Evolutionary conservation across 2,888 invertebrate species (phyloP).

Genomic region (Epicampocera succincta): DNA sequence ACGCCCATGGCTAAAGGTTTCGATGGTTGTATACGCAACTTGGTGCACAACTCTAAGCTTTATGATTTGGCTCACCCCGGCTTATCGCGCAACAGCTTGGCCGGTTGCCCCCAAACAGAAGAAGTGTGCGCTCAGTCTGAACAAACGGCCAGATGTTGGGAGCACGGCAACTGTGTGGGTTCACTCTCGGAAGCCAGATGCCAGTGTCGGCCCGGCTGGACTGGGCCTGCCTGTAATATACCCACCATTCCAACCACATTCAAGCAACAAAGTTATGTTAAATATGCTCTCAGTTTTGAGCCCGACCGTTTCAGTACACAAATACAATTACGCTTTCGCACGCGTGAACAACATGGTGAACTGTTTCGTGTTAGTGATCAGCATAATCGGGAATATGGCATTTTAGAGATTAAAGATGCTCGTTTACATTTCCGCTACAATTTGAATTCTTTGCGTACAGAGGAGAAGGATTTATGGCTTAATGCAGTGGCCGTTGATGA

Average conservation of each 20-base stretch:
- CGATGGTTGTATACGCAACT: slow-evolving; percentile 97
- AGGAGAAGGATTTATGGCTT: slow-evolving; percentile 94
- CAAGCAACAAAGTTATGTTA: slow-evolving; percentile 96
- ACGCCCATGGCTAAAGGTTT: slow-evolving; percentile 95
- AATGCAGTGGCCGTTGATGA: slow-evolving; percentile 95
- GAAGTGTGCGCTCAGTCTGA: slow-evolving; percentile 94
- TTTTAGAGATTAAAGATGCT: slow-evolving; percentile 94
- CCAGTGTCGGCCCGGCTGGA: slow-evolving; percentile 97
- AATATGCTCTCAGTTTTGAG: slow-evolving; percentile 96
- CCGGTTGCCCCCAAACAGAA: slow-evolving; percentile 96
- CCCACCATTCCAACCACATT: slow-evolving; percentile 95
- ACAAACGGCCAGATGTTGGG: slow-evolving; percentile 92
- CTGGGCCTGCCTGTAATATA: slow-evolving; percentile 92
- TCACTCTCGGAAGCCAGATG: slow-evolving; percentile 94
- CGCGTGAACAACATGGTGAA: slow-evolving; percentile 95
- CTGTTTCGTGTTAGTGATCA: slow-evolving; percentile 96
- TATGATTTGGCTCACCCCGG: slow-evolving; percentile 98
- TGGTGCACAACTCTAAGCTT: slow-evolving; percentile 96
- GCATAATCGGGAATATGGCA: slow-evolving; percentile 96
- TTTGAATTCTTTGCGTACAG: slow-evolving; percentile 93
- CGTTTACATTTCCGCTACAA: slow-evolving; percentile 95
- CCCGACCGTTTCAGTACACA: slow-evolving; percentile 96
- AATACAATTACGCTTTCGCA: slow-evolving; percentile 95
- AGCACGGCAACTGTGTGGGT: slow-evolving; percentile 96
- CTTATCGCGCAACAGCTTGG: slow-evolving; percentile 90